Base-by-base conservation (phyloP, 2,888 invertebrate species). In the Drosophila picticornis region DNA sequence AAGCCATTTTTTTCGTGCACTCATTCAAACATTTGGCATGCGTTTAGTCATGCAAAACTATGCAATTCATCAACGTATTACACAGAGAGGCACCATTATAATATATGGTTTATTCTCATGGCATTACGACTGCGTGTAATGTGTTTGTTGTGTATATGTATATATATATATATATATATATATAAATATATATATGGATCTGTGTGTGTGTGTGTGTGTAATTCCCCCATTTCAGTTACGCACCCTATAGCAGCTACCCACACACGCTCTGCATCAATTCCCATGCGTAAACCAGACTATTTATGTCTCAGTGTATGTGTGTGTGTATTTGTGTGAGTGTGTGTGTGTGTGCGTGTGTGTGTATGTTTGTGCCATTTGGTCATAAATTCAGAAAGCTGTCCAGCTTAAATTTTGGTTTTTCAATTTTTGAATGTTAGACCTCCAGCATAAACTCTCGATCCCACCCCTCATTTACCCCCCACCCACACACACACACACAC, bases 391-490 rank as follows among this genome's bases (percentile, higher is more conserved):
- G 80, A 88, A 86, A 86, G 83, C 88, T 88, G 83, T 77, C 86
- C 84, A 81, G 87, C 88, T 87, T 87, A 87, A 88, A 87, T 87
- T 86, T 87, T 86, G 86, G 86, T 87, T 87, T 87, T 87, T 87
- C 87, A 87, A 87, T 87, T 87, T 88, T 87, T 86, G 87, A 86
- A 85, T 86, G 77, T 72, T 81, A 78, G 74, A 75, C 72, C 72
- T 72, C 72, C 66, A 67, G 72, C 78, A 71, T 66, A 67, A 70
- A 52, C 60, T 46, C 56, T 29, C 11, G n/a, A 51, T 31, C 52
- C 22, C 52, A n/a, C 40, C 31, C 40, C 48, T 10, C 40, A 27
- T 31, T 9, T 38, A 22, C 57, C 25, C 56, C 32, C 55, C 31
- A 31, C 60, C 58, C 43, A 53, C 48, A 58, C 38, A 32, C 56